Percentiles rank a stretch among this genome's conserved stretches.
These are phyloP conservation scores for Lampris megalopsis DNA, from an alignment of 2,113 vertebrate genomes.

Conservation along the genomic window DNA sequence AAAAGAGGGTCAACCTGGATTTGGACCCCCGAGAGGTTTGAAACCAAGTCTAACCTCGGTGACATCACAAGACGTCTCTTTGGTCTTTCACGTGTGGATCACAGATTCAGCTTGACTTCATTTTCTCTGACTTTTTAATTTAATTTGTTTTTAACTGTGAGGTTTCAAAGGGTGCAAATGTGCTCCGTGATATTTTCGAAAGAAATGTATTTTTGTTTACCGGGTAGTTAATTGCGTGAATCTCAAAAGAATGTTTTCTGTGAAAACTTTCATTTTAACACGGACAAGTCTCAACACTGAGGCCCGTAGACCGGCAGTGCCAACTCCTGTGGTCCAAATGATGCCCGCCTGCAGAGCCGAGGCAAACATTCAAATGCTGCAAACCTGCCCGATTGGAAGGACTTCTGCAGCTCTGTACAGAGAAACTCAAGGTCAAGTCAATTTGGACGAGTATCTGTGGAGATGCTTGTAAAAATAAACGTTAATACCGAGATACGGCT, in stretches of 20 bases:
- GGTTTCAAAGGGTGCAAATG: background rate
- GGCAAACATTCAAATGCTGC: slow-evolving; percentile 67
- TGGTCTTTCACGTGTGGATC: slow-evolving; percentile 78
- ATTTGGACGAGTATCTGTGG: slow-evolving; percentile 56
- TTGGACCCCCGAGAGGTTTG: slow-evolving; percentile 61
- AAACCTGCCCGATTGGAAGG: slow-evolving; percentile 70
- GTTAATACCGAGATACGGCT: background rate
- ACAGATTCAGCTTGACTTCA: slow-evolving; percentile 63
- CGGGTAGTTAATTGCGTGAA: too few species aligned
- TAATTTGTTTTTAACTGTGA: background rate
- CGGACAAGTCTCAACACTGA: too few species aligned
- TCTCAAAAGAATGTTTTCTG: too few species aligned
- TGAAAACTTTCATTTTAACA: too few species aligned
- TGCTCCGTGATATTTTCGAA: background rate
- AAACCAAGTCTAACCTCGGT: slow-evolving; percentile 48
- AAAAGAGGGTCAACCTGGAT: slow-evolving; percentile 80
- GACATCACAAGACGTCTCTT: slow-evolving; percentile 49
- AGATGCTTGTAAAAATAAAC: slow-evolving; percentile 1
- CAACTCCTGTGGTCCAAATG: slow-evolving; percentile 64
- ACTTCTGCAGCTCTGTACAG: slow-evolving; percentile 41
- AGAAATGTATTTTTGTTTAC: background rate
- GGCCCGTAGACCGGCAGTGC: slow-evolving; percentile 46
- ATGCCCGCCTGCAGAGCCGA: slow-evolving; percentile 76
- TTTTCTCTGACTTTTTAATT: background rate
- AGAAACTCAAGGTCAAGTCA: slow-evolving; percentile 14